phyloP scores from a whole-genome alignment of 2,888 invertebrate species.

The Rapana venosa region DNA sequence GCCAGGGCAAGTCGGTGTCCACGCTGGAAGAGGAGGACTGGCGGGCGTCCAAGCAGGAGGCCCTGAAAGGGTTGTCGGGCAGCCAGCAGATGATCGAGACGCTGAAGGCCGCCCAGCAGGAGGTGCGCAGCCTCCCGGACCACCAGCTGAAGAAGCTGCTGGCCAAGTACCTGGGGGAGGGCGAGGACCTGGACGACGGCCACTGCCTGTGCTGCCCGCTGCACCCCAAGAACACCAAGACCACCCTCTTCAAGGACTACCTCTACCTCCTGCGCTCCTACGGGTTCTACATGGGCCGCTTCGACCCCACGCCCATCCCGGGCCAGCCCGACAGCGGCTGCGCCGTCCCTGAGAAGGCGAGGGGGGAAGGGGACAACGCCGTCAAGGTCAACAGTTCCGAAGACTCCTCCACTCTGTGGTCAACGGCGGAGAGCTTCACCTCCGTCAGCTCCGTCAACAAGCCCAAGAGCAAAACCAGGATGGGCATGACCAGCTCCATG shows the following conservation, averaged over 20 bases:
- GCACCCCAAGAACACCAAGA: conserved; percentile 10
- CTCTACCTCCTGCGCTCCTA: conserved; percentile 35
- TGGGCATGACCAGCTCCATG: neutral
- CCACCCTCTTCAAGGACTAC: conserved; percentile 27
- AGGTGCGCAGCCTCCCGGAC: neutral
- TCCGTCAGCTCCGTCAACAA: neutral
- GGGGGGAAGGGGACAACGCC: neutral
- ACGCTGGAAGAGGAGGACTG: neutral
- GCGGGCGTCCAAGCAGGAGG: neutral
- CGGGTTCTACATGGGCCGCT: conserved; percentile 36
- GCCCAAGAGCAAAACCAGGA: neutral
- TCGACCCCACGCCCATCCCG: conserved; percentile 14
- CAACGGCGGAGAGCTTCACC: neutral
- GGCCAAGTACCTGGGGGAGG: neutral
- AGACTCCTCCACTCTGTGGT: neutral
- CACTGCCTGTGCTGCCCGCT: conserved; percentile 42
- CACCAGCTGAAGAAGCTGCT: neutral
- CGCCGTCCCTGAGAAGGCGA: neutral
- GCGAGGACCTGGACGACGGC: neutral
- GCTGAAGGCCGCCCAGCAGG: neutral
- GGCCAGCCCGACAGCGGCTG: neutral
- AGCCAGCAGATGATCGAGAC: neutral
- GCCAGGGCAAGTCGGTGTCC: neutral
- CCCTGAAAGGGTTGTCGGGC: neutral
- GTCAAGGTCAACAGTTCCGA: neutral